A percentile compares a stretch with the other conserved stretches of the same genome.
These are phyloP conservation scores for Vipera latastei DNA, from an alignment of 2,797 vertebrate genomes.

Conservation along the genomic window DNA sequence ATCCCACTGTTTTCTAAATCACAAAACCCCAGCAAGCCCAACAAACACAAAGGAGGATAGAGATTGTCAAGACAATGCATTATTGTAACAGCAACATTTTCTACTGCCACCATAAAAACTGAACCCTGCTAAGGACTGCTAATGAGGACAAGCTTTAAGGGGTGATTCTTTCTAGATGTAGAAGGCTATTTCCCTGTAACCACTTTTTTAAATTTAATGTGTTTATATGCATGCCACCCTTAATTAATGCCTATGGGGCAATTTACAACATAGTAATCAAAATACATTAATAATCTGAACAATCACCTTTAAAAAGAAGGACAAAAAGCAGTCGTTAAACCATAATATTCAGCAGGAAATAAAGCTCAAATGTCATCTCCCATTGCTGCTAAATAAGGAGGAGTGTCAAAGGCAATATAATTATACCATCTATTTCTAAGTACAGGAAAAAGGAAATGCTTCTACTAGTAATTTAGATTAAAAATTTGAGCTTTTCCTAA, in stretches of 20 bases:
- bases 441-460: neutral
- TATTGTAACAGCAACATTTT: neutral
- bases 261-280: neutral
- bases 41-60: neutral
- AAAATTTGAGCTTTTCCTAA: neutral
- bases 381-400: neutral
- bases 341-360: neutral
- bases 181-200: neutral
- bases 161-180: neutral
- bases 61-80: neutral
- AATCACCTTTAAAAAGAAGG: neutral
- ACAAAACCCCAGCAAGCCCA: neutral
- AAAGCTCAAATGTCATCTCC: neutral
- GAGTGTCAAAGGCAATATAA: neutral
- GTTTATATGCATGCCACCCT: neutral
- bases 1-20: neutral
- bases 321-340: neutral
- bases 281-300: neutral
- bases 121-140: neutral
- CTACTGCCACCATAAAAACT: neutral
- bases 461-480: neutral
- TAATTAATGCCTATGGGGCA: neutral
- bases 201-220: neutral
- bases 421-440: neutral
- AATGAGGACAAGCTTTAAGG: neutral